Evolutionary conservation across 2,113 vertebrate genomes (phyloP).

Genomic region (Sciurus niger): DNA sequence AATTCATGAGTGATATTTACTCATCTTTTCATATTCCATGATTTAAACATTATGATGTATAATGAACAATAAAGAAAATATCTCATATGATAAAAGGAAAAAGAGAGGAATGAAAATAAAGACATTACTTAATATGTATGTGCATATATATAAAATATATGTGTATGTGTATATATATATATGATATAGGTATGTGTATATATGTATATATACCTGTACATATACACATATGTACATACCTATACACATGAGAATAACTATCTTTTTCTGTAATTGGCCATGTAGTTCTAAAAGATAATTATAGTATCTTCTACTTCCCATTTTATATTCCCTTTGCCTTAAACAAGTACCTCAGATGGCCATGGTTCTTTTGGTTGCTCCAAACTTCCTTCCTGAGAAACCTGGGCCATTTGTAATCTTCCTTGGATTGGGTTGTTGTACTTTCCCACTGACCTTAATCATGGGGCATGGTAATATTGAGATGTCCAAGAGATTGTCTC

Average conservation of each 20-base stretch:
- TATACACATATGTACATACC: no score
- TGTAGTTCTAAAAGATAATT: not conserved
- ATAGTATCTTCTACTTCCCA: not conserved
- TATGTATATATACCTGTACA: not conserved
- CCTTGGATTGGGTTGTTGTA: not conserved
- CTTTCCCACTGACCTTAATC: not conserved
- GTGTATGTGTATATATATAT: no score
- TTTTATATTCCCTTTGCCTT: not conserved
- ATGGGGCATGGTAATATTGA: not conserved
- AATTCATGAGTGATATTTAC: not conserved
- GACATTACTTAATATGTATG: not conserved
- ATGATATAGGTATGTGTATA: not conserved
- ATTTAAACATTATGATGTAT: not conserved
- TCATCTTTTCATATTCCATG: not conserved
- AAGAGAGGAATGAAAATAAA: not conserved
- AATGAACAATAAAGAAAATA: not conserved
- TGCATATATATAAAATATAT: no score
- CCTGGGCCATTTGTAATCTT: not conserved
- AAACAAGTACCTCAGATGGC: not conserved
- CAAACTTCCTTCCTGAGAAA: not conserved
- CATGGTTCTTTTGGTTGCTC: not conserved
- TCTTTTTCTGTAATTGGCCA: not conserved
- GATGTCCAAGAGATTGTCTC: not conserved
- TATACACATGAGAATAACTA: not conserved
- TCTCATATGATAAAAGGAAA: not conserved